phyloP scores from a whole-genome alignment of 1,140 invertebrate genomes.

The Paraescarpia echinospica region DNA sequence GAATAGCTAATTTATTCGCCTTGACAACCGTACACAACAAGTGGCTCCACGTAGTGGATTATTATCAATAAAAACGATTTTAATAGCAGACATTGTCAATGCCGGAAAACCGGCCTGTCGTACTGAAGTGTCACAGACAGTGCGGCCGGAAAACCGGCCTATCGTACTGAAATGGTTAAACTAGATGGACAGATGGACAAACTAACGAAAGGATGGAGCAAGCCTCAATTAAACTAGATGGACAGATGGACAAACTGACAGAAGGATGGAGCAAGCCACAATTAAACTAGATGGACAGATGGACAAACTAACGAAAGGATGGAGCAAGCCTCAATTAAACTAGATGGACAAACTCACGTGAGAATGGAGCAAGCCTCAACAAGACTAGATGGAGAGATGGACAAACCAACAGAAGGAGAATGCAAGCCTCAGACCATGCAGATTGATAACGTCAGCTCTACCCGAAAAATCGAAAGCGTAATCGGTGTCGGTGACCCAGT shows the following conservation, averaged over 20 bases:
- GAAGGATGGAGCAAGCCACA: background rate
- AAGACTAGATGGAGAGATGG: background rate
- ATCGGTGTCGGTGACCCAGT: background rate
- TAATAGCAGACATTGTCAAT: no score
- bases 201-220: background rate
- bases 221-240: background rate
- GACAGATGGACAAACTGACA: background rate
- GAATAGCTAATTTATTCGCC: no score
- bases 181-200: background rate
- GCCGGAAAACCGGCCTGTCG: no score
- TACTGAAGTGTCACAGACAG: no score
- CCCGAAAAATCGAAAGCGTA: background rate
- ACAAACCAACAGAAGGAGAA: background rate
- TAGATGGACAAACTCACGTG: background rate
- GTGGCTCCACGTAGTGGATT: no score
- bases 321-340: background rate
- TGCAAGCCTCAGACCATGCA: background rate
- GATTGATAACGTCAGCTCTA: background rate
- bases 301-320: background rate
- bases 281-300: background rate
- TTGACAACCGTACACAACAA: no score
- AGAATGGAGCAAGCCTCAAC: background rate
- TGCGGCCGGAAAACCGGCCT: no score
- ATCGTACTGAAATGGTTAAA: no score
- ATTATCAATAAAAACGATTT: no score